Conservation (phyloP, 2,113 vertebrate species). For the Eudyptes chrysolophus region DNA sequence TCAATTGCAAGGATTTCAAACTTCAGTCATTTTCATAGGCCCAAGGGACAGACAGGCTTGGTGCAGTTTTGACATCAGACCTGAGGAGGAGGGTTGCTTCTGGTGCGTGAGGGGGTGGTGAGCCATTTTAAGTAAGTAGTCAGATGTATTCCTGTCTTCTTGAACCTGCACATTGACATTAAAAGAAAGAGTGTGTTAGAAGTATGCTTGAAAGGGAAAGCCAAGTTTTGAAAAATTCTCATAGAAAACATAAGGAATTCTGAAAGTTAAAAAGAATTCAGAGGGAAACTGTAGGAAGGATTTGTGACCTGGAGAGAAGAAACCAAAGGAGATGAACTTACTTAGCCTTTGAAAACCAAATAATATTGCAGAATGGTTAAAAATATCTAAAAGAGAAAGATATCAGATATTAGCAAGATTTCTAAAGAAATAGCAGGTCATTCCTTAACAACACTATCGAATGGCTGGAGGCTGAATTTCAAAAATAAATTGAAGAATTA, state of each 20-base stretch:
- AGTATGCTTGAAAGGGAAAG: not conserved
- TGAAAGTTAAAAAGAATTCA: not conserved
- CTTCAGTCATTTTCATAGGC: not conserved
- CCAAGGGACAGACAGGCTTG: not conserved
- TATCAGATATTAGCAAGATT: not conserved
- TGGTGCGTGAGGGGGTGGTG: not conserved
- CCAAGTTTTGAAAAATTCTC: not conserved
- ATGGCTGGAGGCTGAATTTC: not conserved
- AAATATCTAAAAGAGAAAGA: not conserved
- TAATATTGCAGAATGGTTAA: not conserved
- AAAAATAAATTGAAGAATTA: slow-evolving; percentile 47
- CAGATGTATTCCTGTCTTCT: slow-evolving; percentile 10
- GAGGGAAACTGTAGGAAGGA: not conserved
- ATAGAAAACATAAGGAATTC: not conserved
- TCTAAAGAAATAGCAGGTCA: not conserved
- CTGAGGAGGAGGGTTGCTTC: not conserved
- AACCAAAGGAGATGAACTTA: not conserved
- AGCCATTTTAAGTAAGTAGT: slow-evolving; percentile 9
- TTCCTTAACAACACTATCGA: not conserved
- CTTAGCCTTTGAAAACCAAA: not conserved
- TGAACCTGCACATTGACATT: not conserved
- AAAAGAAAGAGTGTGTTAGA: not conserved
- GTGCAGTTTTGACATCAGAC: not conserved
- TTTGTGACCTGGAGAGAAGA: not conserved
- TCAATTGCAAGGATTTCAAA: not conserved